A percentile compares a stretch with the other conserved stretches of the same genome.
These are phyloP conservation scores for Tineola bisselliella DNA, from an alignment of 2,888 invertebrate genomes.

Conservation along the genomic window DNA sequence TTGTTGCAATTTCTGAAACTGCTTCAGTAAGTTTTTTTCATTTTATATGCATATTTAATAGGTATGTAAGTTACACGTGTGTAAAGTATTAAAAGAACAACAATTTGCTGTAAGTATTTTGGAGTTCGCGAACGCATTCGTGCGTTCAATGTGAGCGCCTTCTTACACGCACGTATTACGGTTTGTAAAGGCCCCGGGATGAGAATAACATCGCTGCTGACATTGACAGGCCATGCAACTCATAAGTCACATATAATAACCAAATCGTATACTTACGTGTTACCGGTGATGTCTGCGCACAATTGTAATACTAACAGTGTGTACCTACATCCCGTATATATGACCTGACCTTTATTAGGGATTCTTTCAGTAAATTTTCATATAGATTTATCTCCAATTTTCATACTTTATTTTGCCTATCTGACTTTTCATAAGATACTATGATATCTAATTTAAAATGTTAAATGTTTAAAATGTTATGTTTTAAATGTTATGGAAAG, in stretches of 20 bases:
- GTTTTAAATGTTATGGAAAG: no score
- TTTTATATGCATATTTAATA: neutral
- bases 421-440: no score
- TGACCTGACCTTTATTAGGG: no score
- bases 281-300: no score
- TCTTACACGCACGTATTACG: neutral
- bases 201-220: neutral
- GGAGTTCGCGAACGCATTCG: neutral
- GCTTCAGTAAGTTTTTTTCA: neutral
- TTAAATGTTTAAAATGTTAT: no score
- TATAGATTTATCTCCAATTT: neutral
- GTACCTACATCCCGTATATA: no score
- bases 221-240: neutral
- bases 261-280: no score
- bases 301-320: no score
- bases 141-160: neutral
- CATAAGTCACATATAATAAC: neutral
- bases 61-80: neutral
- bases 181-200: neutral
- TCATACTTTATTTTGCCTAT: no score
- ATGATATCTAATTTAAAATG: no score
- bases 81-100: neutral
- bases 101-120: neutral
- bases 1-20: no score
- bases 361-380: neutral